These are phyloP conservation scores for Lordiphosa collinella DNA, from an alignment of 1,140 invertebrate genomes.

Conservation along the genomic window DNA sequence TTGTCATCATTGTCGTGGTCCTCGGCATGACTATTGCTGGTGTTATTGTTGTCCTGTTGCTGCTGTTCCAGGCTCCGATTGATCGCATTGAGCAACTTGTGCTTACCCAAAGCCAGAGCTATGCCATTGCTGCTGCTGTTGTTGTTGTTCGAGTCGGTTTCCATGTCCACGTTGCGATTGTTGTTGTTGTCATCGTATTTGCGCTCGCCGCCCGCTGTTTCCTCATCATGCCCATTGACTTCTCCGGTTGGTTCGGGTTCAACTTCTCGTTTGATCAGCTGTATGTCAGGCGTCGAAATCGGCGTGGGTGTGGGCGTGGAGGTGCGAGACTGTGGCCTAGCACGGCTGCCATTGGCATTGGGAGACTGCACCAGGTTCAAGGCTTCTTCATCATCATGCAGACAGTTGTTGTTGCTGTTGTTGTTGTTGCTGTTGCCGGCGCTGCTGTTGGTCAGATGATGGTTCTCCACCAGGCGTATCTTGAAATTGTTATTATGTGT, in stretches of 20 bases:
- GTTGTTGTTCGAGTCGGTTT: slow-evolving; percentile 72
- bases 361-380: slow-evolving; percentile 68
- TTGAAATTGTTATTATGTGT: slow-evolving; percentile 68
- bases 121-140: slow-evolving; percentile 59
- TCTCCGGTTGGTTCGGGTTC: slow-evolving; percentile 32
- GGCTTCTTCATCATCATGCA: slow-evolving; percentile 59
- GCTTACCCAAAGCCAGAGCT: slow-evolving; percentile 55
- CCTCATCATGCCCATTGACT: slow-evolving; percentile 61
- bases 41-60: slow-evolving; percentile 27
- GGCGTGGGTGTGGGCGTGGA: slow-evolving; percentile 14
- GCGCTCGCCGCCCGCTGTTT: slow-evolving; percentile 38
- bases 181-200: slow-evolving; percentile 74
- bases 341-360: slow-evolving; percentile 53
- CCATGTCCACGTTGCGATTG: slow-evolving; percentile 53
- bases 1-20: slow-evolving; percentile 35
- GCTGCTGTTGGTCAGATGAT: slow-evolving; percentile 56
- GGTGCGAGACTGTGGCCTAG: slow-evolving; percentile 29
- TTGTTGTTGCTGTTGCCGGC: slow-evolving; percentile 20
- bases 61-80: slow-evolving; percentile 58
- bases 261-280: slow-evolving; percentile 57
- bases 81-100: slow-evolving; percentile 61
- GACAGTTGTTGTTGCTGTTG: slow-evolving; percentile 14
- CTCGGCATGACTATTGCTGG: slow-evolving; percentile 32
- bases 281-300: slow-evolving; percentile 53
- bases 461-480: slow-evolving; percentile 70